These are phyloP conservation scores for Amphipoea lucens DNA, from an alignment of 2,888 invertebrate species.

Conservation along the genomic window DNA sequence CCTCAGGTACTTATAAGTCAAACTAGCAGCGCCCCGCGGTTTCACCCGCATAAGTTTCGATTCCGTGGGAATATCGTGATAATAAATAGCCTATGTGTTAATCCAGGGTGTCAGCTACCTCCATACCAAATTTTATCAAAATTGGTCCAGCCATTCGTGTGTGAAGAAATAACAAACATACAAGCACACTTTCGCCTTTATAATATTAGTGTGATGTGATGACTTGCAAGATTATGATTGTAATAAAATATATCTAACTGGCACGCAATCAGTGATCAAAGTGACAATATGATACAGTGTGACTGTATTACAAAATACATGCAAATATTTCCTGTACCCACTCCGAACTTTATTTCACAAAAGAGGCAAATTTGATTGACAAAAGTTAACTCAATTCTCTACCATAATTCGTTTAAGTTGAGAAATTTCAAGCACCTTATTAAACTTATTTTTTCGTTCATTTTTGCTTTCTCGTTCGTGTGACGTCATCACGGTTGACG, in stretches of 20 bases:
- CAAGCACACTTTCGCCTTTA: no score
- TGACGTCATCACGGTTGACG: background rate
- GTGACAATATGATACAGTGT: background rate
- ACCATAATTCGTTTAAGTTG: constrained; percentile 38
- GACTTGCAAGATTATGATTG: background rate
- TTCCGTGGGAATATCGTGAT: no score
- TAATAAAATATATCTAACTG: background rate
- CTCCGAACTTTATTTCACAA: constrained; percentile 19
- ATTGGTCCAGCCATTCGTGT: no score
- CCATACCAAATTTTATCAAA: no score
- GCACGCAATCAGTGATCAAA: background rate
- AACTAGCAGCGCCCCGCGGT: no score
- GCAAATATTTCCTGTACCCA: constrained; percentile 19
- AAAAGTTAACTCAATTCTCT: constrained; percentile 24
- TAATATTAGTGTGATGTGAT: no score
- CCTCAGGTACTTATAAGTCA: no score
- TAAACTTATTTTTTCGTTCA: background rate
- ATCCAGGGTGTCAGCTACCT: no score
- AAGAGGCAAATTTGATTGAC: constrained; percentile 22
- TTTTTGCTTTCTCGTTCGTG: background rate
- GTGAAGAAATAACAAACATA: no score
- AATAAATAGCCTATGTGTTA: no score
- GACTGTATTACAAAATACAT: no score
- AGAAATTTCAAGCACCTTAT: background rate
- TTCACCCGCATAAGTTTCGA: no score